Base-by-base conservation (phyloP, 2,113 vertebrate species). In the Salvelinus alpinus region DNA sequence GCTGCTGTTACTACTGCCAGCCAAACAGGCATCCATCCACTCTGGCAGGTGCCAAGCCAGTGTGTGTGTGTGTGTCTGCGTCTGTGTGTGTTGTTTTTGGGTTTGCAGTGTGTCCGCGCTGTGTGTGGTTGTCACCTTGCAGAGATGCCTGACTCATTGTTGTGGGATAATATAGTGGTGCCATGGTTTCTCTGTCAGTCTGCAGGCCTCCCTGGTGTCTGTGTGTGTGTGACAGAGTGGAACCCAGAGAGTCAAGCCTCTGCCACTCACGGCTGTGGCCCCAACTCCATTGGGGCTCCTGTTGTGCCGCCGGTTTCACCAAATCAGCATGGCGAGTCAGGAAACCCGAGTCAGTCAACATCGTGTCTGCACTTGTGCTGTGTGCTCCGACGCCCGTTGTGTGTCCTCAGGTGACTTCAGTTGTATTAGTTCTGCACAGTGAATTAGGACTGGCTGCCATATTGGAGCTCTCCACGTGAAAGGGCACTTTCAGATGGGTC, bases 191-290 rank as follows among this genome's bases (percentile, higher is more conserved):
- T 34, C 4, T 2, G 18, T 68, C 14, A 18, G 12, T 68, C 13
- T 68, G 20, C 5, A 62, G n/a, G n/a, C n/a, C 65, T 34, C 65
- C 65, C 65, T 34, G 31, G 25, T 12, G 27, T 67, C 31, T 68
- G 9, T 44, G 29, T 68, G 27, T 67, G 31, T 14, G 29, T 44
- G 70, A 60, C 34, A 25, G 51, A 38, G 79, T 83, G 78, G 76
- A 70, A 76, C 75, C 75, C 79, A 80, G 78, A 87, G 79, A 66
- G 78, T 71, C 47, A 22, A 76, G 75, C 74, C 77, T 79, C 64
- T 78, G 69, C 80, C 66, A 38, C 66, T 44, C 38, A 44, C 38
- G 11, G 38, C 38, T 44, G 38, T 44, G 38, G 38, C 38, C 38
- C 8, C 38, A 44, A 44, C 38, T 62, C 59, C 59, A 54, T 54